Evolutionary conservation across 2,797 vertebrate genomes (phyloP).

Genomic region (Anolis apletophallus): DNA sequence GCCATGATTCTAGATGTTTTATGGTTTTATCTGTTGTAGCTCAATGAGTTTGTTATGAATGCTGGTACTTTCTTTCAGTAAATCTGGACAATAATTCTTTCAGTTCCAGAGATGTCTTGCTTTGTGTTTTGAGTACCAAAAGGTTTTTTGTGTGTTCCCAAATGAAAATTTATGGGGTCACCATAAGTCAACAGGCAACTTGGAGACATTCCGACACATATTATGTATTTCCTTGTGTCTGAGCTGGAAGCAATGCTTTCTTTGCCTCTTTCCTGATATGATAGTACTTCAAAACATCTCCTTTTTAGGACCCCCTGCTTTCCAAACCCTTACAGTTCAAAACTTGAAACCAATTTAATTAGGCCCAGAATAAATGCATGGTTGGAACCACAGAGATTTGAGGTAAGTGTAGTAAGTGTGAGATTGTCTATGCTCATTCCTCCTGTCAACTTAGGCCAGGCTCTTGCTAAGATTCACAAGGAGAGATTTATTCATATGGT

Average conservation of each 20-base stretch:
- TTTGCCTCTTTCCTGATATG: not conserved
- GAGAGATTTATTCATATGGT: slow-evolving; percentile 31
- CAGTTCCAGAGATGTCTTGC: not conserved
- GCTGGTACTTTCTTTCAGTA: slow-evolving; percentile 20
- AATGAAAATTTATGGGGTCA: too few relatives aligned
- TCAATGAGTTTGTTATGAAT: slow-evolving; percentile 4
- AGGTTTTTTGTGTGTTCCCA: too few relatives aligned
- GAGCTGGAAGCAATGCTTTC: not conserved
- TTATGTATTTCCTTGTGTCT: not conserved
- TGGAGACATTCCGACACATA: not conserved
- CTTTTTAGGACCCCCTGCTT: not conserved
- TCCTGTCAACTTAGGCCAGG: not conserved
- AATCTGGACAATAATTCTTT: slow-evolving; percentile 36
- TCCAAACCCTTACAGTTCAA: not conserved
- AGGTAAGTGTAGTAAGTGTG: not conserved
- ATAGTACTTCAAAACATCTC: not conserved
- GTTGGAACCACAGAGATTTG: not conserved
- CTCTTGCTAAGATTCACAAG: not conserved
- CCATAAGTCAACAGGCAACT: too few relatives aligned
- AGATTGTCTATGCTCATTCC: not conserved
- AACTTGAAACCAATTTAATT: slow-evolving; percentile 10
- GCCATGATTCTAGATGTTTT: slow-evolving; percentile 52
- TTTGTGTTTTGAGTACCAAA: too few relatives aligned
- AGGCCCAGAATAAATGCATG: not conserved
- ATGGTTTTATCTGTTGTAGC: slow-evolving; percentile 36